A percentile compares a stretch with the other conserved stretches of the same genome.
phyloP scores from a whole-genome alignment of 1,140 invertebrate species.

The Cotesia glomerata region DNA sequence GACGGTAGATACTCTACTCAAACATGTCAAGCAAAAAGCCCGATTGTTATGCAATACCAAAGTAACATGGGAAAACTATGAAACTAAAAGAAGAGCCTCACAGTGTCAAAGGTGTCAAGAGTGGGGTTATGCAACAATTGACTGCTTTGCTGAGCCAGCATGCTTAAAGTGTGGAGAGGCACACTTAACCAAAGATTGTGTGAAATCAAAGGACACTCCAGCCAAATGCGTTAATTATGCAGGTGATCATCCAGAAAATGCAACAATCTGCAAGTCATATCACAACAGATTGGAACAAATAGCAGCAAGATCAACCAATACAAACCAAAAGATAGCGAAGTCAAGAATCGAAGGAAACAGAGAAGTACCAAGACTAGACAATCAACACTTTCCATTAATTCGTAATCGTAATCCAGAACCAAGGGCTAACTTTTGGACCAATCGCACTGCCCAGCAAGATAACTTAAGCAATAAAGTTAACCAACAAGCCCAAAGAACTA shows the following conservation, averaged over 20 bases:
- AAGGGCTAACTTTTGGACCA: neutral
- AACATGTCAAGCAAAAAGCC: conserved; percentile 21
- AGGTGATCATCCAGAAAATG: conserved; percentile 43
- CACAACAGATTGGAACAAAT: conserved; percentile 4
- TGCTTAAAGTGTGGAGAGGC: conserved; percentile 50
- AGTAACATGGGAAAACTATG: conserved; percentile 40
- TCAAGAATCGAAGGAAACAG: too few relatives aligned
- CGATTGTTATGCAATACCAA: conserved; percentile 23
- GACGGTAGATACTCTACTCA: neutral
- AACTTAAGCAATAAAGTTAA: neutral
- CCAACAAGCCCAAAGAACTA: too few relatives aligned
- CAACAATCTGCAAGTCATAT: conserved; percentile 29
- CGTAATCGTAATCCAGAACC: neutral
- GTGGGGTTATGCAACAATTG: conserved; percentile 46
- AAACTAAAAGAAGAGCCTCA: conserved; percentile 35
- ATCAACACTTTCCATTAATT: neutral
- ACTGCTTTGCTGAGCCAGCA: conserved; percentile 39
- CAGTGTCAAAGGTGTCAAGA: conserved; percentile 50
- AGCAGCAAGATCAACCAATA: neutral
- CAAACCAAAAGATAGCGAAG: neutral
- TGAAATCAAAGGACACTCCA: conserved; percentile 29
- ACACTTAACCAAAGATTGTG: conserved; percentile 46
- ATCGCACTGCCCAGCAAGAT: neutral
- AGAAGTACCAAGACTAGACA: too few relatives aligned
- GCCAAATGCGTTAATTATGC: conserved; percentile 47